These are phyloP conservation scores for Gastrophryne carolinensis DNA, from an alignment of 2,797 vertebrate species.

Conservation along the genomic window DNA sequence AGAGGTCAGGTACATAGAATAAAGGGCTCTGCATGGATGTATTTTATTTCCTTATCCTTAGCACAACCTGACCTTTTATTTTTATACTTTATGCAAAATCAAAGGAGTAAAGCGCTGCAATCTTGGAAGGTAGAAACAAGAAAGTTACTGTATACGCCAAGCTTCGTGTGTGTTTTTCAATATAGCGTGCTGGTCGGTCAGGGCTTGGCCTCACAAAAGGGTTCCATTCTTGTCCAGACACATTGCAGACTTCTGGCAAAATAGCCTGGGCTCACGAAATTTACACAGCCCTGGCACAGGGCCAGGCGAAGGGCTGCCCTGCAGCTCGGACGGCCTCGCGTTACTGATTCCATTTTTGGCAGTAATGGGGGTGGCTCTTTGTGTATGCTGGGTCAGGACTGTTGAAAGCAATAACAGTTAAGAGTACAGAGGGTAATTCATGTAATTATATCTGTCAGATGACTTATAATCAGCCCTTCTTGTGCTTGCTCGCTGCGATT, in stretches of 20 bases:
- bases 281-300: conserved; percentile 76
- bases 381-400: conserved; percentile 71
- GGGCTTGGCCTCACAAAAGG: conserved; percentile 68
- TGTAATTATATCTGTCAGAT: conserved; percentile 55
- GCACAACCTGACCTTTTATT: not conserved
- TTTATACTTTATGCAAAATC: not conserved
- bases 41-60: conserved; percentile 30
- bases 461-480: conserved; percentile 52
- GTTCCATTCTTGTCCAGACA: conserved; percentile 75
- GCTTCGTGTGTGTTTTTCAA: conserved; percentile 16
- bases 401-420: conserved; percentile 77
- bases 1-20: not conserved
- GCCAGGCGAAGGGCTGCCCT: conserved; percentile 80
- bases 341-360: conserved; percentile 78
- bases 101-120: not conserved
- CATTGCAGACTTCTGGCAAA: conserved; percentile 81
- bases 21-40: not conserved
- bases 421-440: conserved; percentile 64
- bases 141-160: conserved; percentile 51
- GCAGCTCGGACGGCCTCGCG: conserved; percentile 85
- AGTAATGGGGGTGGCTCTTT: conserved; percentile 60
- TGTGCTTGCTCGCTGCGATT: conserved; percentile 52
- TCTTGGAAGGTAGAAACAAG: conserved; percentile 57
- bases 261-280: conserved; percentile 75
- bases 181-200: conserved; percentile 71